Percentiles rank a stretch among this genome's conserved stretches.
Evolutionary conservation across 2,113 vertebrate species (phyloP).

Genomic region (Tylochromis polylepis): DNA sequence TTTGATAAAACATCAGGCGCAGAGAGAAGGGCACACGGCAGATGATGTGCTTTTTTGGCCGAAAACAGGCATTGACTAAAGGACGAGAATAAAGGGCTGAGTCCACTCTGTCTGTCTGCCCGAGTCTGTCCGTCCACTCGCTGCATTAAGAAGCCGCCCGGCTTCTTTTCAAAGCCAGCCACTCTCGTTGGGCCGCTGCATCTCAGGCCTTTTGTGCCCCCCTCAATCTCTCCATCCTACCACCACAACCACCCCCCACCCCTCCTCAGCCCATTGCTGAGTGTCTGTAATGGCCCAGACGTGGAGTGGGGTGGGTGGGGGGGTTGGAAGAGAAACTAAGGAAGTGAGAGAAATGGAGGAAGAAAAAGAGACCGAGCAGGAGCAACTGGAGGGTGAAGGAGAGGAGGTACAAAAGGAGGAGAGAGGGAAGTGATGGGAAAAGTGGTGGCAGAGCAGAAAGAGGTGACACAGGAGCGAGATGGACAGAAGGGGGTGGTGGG

Average conservation of each 20-base stretch:
- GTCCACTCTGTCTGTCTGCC: slow-evolving; percentile 49
- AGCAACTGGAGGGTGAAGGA: slow-evolving; percentile 58
- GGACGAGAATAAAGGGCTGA: slow-evolving; percentile 56
- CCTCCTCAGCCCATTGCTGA: slow-evolving; percentile 80
- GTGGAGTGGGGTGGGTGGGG: slow-evolving; percentile 40
- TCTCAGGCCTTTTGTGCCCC: slow-evolving; percentile 63
- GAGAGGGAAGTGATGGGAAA: slow-evolving; percentile 58
- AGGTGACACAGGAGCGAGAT: slow-evolving; percentile 67
- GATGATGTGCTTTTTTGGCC: slow-evolving; percentile 70
- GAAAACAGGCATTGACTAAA: slow-evolving; percentile 61
- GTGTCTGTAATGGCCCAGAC: slow-evolving; percentile 93
- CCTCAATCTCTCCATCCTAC: slow-evolving; percentile 54
- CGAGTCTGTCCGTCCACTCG: slow-evolving; percentile 51
- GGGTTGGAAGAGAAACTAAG: not conserved
- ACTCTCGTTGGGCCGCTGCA: slow-evolving; percentile 72
- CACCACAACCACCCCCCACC: slow-evolving; percentile 68
- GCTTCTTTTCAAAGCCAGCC: slow-evolving; percentile 83
- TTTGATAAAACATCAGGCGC: slow-evolving; percentile 80
- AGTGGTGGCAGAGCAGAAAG: slow-evolving; percentile 54
- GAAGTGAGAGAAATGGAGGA: slow-evolving; percentile 50
- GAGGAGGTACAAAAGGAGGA: slow-evolving; percentile 51
- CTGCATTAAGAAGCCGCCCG: slow-evolving; percentile 67
- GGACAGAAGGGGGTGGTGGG: slow-evolving; percentile 35
- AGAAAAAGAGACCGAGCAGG: slow-evolving; percentile 55
- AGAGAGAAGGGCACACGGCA: slow-evolving; percentile 64